These are phyloP conservation scores for Acleris literana DNA, from an alignment of 2,888 invertebrate species.

Conservation along the genomic window DNA sequence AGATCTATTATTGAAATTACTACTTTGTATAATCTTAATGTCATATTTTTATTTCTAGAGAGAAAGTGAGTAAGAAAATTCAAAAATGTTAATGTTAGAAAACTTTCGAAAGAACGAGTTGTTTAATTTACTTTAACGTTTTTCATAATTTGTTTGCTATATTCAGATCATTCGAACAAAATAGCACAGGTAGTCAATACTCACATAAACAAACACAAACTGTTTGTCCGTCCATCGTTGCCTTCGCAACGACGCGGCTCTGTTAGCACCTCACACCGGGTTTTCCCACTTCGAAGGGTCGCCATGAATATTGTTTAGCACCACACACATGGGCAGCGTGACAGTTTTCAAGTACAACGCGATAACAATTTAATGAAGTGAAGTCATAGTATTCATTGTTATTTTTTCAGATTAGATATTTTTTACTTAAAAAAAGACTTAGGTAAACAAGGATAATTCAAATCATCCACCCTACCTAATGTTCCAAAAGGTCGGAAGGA, in stretches of 20 bases:
- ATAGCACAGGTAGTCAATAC: background rate
- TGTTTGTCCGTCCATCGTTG: slow-evolving; percentile 6
- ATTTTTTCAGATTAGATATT: too few species aligned
- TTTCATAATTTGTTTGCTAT: too few species aligned
- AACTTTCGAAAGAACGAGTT: background rate
- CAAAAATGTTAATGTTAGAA: background rate
- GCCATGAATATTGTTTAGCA: slow-evolving; percentile 20
- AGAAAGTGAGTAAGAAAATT: too few species aligned
- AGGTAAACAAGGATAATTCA: too few species aligned
- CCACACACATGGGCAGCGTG: background rate
- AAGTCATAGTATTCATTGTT: too few species aligned
- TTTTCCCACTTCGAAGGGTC: slow-evolving; percentile 15
- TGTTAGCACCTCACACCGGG: slow-evolving; percentile 20
- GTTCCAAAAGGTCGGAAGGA: too few species aligned
- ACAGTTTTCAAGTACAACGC: background rate
- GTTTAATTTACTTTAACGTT: too few species aligned
- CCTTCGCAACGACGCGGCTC: background rate
- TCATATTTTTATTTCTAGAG: too few species aligned
- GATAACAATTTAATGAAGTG: background rate
- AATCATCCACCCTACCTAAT: too few species aligned
- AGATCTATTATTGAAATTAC: too few species aligned
- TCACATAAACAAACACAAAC: background rate
- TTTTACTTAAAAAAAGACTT: too few species aligned
- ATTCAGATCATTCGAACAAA: background rate
- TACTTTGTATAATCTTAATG: too few species aligned